These are phyloP conservation scores for Cephus rjabovi DNA, from an alignment of 2,888 invertebrate species.

Conservation along the genomic window DNA sequence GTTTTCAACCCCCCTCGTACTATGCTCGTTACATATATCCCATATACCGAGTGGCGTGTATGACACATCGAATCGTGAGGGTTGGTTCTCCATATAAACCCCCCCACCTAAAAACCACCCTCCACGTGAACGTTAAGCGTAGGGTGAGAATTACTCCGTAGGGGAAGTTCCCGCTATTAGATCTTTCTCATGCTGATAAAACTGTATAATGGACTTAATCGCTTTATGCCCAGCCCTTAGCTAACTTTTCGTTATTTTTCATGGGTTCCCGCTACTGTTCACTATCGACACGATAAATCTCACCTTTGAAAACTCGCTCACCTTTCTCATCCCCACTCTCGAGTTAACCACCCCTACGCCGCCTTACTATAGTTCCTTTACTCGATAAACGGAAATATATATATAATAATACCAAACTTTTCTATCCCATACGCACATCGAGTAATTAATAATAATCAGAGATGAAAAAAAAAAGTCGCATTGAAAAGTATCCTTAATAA, in stretches of 20 bases:
- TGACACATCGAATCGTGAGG: slow-evolving; percentile 57
- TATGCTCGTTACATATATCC: slow-evolving; percentile 47
- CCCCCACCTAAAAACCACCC: slow-evolving; percentile 11
- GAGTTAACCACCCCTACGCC: not conserved
- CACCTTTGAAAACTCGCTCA: slow-evolving; percentile 1
- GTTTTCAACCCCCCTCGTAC: slow-evolving; percentile 36
- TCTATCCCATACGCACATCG: no score
- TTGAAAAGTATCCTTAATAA: not conserved
- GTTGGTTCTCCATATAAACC: slow-evolving; percentile 6
- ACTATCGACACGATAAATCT: slow-evolving; percentile 56
- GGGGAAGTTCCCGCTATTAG: slow-evolving; percentile 49
- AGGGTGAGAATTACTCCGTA: slow-evolving; percentile 39
- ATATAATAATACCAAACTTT: not conserved
- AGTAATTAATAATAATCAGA: not conserved
- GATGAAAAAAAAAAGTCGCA: not conserved
- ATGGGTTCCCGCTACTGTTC: slow-evolving; percentile 48
- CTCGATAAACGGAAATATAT: not conserved
- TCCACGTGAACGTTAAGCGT: slow-evolving; percentile 22
- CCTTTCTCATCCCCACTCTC: not conserved
- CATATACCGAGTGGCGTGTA: slow-evolving; percentile 52
- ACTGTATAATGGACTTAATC: slow-evolving; percentile 65
- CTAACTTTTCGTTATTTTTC: slow-evolving; percentile 65
- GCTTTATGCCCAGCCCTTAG: slow-evolving; percentile 53
- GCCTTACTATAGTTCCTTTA: not conserved
- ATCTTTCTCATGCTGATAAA: slow-evolving; percentile 67